These are phyloP conservation scores for Neoscelio sp. DNA, from an alignment of 2,888 invertebrate species.

Conservation along the genomic window DNA sequence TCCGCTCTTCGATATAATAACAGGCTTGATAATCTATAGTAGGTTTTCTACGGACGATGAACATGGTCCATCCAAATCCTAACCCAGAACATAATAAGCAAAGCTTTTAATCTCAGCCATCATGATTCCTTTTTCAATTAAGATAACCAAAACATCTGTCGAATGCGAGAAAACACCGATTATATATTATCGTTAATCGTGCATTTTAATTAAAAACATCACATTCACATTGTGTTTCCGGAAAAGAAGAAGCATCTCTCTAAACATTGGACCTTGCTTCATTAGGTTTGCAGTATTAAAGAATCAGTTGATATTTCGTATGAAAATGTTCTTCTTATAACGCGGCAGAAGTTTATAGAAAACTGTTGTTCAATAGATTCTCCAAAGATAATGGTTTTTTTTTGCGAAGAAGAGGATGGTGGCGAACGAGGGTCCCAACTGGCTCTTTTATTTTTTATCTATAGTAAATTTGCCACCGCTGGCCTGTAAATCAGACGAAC, in stretches of 20 bases:
- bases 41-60: constrained; percentile 81
- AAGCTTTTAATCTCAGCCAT: constrained; percentile 76
- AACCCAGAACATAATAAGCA: constrained; percentile 70
- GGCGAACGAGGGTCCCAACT: constrained; percentile 55
- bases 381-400: constrained; percentile 58
- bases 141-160: constrained; percentile 77
- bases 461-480: constrained; percentile 73
- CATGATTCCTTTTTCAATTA: constrained; percentile 78
- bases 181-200: not conserved
- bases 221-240: too few relatives aligned
- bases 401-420: constrained; percentile 28
- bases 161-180: constrained; percentile 66
- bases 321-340: constrained; percentile 3
- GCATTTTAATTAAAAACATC: not conserved
- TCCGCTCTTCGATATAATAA: constrained; percentile 81
- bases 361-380: constrained; percentile 56
- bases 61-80: constrained; percentile 71
- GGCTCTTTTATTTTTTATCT: constrained; percentile 63
- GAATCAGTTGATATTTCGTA: too few relatives aligned
- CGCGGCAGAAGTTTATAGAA: constrained; percentile 26
- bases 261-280: too few relatives aligned
- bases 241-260: too few relatives aligned
- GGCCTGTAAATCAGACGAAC: constrained; percentile 72
- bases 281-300: too few relatives aligned
- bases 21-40: constrained; percentile 82